Base-by-base conservation (phyloP, 1,140 invertebrate species). In the Macrotrachela quadricornifera region DNA sequence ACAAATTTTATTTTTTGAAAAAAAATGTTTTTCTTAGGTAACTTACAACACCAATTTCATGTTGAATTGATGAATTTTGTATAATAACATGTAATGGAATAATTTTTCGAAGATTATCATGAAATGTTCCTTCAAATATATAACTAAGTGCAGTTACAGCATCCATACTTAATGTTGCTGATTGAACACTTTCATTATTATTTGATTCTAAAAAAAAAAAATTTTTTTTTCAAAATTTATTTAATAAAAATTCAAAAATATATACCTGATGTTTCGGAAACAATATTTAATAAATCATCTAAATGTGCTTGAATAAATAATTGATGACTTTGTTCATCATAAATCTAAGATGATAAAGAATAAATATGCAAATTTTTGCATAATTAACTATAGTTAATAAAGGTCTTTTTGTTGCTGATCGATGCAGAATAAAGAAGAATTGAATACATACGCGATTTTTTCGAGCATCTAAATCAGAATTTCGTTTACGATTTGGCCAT, bases 311-410 rank as follows among this genome's bases (percentile, higher is more conserved):
- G 60, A 11, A 70, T 53, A 62, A 70, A 71, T 16, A 60, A 56
- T 56, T 64, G 56, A 51, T 68, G 65, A 49, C 61, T 61, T 54
- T 67, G 63, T 47, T 69, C 67, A 61, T 69, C 66, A 41, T 67
- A 54, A 38, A 60, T 64, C 64, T 66, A 30, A 30, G n/a, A 30
- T 30, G 8, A n/a, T 18, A 37, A 37, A 6, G 14, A n/a, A n/a
- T n/a, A n/a, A n/a, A n/a, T n/a, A n/a, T n/a, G n/a, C n/a, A n/a
- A n/a, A n/a, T n/a, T n/a, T n/a, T n/a, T n/a, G n/a, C n/a, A n/a
- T n/a, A n/a, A n/a, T n/a, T n/a, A n/a, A n/a, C n/a, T n/a, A n/a
- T n/a, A n/a, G n/a, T n/a, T n/a, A n/a, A n/a, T n/a, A n/a, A n/a
- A n/a, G n/a, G n/a, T n/a, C n/a, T n/a, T n/a, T n/a, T n/a, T n/a